Base-by-base conservation (phyloP, 2,797 vertebrate species). In the Esox masquinongy region DNA sequence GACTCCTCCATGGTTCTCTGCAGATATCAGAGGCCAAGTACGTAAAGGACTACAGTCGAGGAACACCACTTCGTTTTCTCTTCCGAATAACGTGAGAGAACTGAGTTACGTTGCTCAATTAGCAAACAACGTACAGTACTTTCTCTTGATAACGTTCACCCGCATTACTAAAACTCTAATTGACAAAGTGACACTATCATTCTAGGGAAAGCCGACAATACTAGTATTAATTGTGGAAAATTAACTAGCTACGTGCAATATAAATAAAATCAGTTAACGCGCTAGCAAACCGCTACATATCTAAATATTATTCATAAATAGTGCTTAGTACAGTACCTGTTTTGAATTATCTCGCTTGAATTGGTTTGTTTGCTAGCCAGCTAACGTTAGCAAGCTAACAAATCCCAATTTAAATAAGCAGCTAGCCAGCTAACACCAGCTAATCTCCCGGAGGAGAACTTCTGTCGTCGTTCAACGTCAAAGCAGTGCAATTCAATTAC, bases 351-450 rank as follows among this genome's bases (percentile, higher is more conserved):
- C 49, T 19, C 39, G 29, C 51, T 74, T 49, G 16, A 63, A 8
- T 66, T 19, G 63, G 67, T 80, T 75, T 83, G 82, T 77, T 34
- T 63, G 74, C 29, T 63, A 73, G 77, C 75, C 77, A 74, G 74
- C 74, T 24, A 69, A 73, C 70, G 80, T 39, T 39, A 39, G 36
- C 36, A 8, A 6, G 36, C 36, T 39, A 39, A 39, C 36, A 39
- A 79, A 85, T 79, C 83, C 71, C 69, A 71, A 75, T 67, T 22
- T 56, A 22, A n/a, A 8, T 22, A 56, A 56, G 77, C 74, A 66
- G 70, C 64, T 74, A 47, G 73, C 72, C 68, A 83, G 74, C 72
- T 69, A 74, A 66, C 72, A 15, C 9, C 34, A 50, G 19, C 63
- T 47, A 50, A 77, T 49, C 39, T 73, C 24, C 68, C 31, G 17